Evolutionary conservation across 2,888 invertebrate genomes (phyloP).

Genomic region (Eretmocerus hayati): DNA sequence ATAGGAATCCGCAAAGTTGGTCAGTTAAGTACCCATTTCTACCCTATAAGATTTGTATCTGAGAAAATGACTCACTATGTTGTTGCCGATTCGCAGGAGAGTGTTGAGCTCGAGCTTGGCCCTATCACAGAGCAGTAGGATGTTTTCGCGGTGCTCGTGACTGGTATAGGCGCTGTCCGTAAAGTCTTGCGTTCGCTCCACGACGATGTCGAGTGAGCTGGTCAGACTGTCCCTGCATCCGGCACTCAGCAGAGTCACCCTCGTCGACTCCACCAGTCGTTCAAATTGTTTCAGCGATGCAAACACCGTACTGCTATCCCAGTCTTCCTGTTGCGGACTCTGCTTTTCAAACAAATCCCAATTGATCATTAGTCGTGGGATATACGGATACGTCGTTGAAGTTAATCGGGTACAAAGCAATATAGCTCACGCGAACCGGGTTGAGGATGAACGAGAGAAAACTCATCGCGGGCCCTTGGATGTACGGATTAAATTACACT

Average conservation of each 20-base stretch:
- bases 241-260: constrained; percentile 68
- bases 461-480: too few species aligned
- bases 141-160: constrained; percentile 93
- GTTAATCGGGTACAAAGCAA: too few species aligned
- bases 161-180: constrained; percentile 98
- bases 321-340: constrained; percentile 53
- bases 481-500: too few species aligned
- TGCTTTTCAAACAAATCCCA: constrained; percentile 24
- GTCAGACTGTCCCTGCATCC: constrained; percentile 71
- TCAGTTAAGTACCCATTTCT: too few species aligned
- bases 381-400: too few species aligned
- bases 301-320: constrained; percentile 68
- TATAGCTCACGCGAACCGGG: too few species aligned
- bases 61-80: constrained; percentile 69
- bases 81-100: constrained; percentile 77
- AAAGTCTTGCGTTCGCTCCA: constrained; percentile 96
- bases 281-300: constrained; percentile 78
- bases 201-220: constrained; percentile 78
- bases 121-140: constrained; percentile 81
- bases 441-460: too few species aligned
- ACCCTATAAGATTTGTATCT: too few species aligned
- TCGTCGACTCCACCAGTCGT: constrained; percentile 77
- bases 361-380: too few species aligned
- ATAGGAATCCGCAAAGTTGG: too few species aligned
- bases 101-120: constrained; percentile 88